Conservation (phyloP, 2,888 invertebrate species). For the Drosophila parthenogenetica region DNA sequence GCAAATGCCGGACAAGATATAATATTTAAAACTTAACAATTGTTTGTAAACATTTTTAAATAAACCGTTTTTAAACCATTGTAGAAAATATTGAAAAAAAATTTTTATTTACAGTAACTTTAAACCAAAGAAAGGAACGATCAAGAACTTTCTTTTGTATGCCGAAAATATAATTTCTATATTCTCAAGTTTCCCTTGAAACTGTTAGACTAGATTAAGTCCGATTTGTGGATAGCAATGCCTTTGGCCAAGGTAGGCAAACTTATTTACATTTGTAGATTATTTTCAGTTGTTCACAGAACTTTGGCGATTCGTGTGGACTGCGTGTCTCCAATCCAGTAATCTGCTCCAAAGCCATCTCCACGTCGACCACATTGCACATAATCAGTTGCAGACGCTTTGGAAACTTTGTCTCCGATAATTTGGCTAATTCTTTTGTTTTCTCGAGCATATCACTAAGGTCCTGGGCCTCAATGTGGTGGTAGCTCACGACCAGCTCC, state of each 20-base stretch:
- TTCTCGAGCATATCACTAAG: slow-evolving; percentile 52
- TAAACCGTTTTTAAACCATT: slow-evolving; percentile 36
- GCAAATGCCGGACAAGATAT: slow-evolving; percentile 37
- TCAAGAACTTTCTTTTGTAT: slow-evolving; percentile 3
- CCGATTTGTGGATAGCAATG: not conserved
- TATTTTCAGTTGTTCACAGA: slow-evolving; percentile 60
- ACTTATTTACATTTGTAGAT: slow-evolving; percentile 59
- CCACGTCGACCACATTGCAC: slow-evolving; percentile 69
- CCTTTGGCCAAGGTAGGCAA: not conserved
- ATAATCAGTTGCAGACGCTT: slow-evolving; percentile 60
- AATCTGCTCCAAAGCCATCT: slow-evolving; percentile 65
- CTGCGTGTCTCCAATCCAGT: slow-evolving; percentile 64
- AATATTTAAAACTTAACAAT: slow-evolving; percentile 21
- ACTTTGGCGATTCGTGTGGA: slow-evolving; percentile 61
- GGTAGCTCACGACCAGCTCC: slow-evolving; percentile 65
- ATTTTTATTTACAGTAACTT: slow-evolving; percentile 21
- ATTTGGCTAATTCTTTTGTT: slow-evolving; percentile 44
- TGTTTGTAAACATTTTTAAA: slow-evolving; percentile 32
- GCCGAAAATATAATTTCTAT: not conserved
- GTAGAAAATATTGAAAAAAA: slow-evolving; percentile 8
- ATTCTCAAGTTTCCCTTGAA: not conserved
- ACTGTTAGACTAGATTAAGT: slow-evolving; percentile 1
- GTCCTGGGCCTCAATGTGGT: slow-evolving; percentile 46
- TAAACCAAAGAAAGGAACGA: not conserved
- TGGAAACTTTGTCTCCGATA: slow-evolving; percentile 33